phyloP scores from a whole-genome alignment of 2,888 invertebrate species.

The Leucophenga montana region DNA sequence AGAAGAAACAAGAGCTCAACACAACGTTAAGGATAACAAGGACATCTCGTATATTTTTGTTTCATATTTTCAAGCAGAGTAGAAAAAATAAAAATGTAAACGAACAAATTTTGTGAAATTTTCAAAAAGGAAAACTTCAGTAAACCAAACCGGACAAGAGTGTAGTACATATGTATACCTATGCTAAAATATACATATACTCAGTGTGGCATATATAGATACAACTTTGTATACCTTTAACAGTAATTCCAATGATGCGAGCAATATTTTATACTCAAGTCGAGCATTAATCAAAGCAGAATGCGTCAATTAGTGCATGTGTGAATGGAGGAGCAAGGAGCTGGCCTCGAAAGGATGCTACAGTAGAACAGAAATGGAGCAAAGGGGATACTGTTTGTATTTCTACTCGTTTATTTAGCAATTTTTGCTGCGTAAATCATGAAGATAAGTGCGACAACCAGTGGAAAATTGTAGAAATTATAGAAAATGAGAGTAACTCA shows the following conservation, averaged over 20 bases:
- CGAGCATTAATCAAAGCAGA: conserved; percentile 16
- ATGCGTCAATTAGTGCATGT: conserved; percentile 15
- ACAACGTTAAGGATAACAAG: not conserved
- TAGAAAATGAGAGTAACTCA: no score
- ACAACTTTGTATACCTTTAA: not conserved
- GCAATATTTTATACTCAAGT: not conserved
- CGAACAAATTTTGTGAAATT: not conserved
- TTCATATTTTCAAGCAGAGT: not conserved
- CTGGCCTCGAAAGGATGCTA: not conserved
- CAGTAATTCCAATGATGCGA: not conserved
- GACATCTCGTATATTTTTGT: not conserved
- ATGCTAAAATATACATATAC: not conserved
- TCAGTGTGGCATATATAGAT: no score
- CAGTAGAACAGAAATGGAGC: no score
- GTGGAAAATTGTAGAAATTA: no score
- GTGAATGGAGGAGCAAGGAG: not conserved
- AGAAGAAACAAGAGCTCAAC: not conserved
- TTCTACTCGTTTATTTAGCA: no score
- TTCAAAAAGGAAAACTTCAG: not conserved
- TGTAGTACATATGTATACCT: not conserved
- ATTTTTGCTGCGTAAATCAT: no score
- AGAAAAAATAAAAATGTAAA: not conserved
- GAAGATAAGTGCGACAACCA: no score
- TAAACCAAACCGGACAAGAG: not conserved
- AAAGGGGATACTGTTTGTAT: no score